phyloP scores from a whole-genome alignment of 2,797 vertebrate genomes.

The Remorina albescens region DNA sequence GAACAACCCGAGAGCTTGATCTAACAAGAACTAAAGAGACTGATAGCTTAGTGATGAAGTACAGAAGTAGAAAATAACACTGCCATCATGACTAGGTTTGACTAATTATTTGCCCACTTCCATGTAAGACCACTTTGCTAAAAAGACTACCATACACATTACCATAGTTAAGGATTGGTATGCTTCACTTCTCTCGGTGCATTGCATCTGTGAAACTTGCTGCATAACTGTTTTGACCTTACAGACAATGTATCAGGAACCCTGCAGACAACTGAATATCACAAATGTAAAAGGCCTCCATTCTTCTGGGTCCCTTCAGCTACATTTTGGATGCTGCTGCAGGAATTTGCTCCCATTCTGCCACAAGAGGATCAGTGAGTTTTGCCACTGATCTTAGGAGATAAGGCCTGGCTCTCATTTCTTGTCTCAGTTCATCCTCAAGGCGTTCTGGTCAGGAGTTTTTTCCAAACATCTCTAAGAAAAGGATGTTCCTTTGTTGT shows the following conservation, averaged over 20 bases:
- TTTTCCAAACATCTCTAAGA: background rate
- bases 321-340: background rate
- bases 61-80: background rate
- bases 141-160: background rate
- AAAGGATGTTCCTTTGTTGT: background rate
- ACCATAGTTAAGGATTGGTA: background rate
- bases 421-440: background rate
- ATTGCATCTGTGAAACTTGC: too few relatives aligned
- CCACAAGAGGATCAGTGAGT: background rate
- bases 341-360: background rate
- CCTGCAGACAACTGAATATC: background rate
- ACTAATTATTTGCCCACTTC: background rate
- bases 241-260: too few relatives aligned
- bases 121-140: background rate
- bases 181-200: background rate
- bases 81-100: background rate
- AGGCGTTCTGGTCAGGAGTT: background rate
- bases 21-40: constrained; percentile 12
- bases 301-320: background rate
- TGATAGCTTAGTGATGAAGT: background rate
- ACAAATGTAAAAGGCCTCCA: background rate
- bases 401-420: background rate
- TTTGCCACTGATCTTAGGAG: background rate
- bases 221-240: background rate
- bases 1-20: constrained; percentile 5